Conservation (phyloP, 2,797 vertebrate genomes). For the Mustela erminea region DNA sequence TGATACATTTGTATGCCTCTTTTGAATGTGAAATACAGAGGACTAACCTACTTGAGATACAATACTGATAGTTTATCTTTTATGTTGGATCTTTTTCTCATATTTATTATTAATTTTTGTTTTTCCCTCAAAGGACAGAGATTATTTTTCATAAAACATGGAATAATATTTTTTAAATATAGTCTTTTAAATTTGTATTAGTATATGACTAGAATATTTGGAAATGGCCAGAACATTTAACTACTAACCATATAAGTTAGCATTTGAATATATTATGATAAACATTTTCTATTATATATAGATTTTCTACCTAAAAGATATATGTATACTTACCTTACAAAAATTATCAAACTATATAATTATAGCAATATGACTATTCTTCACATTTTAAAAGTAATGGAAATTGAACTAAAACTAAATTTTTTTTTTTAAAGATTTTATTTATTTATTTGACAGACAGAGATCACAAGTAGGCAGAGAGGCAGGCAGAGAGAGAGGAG, state of each 20-base stretch:
- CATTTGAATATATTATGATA: neutral
- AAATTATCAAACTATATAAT: neutral
- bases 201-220: neutral
- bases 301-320: neutral
- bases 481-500: too few relatives aligned
- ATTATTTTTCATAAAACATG: neutral
- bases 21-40: neutral
- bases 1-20: neutral
- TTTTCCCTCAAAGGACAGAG: neutral
- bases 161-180: neutral
- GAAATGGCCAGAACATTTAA: neutral
- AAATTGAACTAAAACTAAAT: neutral
- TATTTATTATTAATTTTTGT: neutral
- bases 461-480: too few relatives aligned
- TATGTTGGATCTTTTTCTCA: neutral
- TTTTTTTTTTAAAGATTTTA: too few relatives aligned
- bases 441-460: too few relatives aligned
- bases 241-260: neutral
- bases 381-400: neutral
- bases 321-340: neutral
- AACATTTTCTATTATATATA: neutral
- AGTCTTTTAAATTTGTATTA: neutral
- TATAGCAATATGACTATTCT: neutral
- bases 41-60: neutral
- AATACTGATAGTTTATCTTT: neutral